Evolutionary conservation across 2,113 vertebrate species (phyloP), one percentile per base, ranked within the genome.

Genomic region (Varanus salvator): DNA sequence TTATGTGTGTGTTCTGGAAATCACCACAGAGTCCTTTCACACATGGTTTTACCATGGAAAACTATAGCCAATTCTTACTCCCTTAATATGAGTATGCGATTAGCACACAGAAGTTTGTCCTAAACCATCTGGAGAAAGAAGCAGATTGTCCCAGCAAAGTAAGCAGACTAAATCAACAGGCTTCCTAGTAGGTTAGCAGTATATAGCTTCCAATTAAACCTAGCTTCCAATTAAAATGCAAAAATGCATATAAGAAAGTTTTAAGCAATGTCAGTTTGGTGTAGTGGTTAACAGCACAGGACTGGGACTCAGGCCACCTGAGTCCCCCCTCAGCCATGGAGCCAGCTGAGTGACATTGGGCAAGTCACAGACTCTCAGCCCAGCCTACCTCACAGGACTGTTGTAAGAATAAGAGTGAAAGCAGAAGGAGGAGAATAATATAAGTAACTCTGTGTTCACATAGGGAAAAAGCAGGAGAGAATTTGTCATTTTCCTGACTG

Each of bases 1-100:
- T 87, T 90, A 44, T 83, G 66, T 80, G 54, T 85, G 31, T 29
- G 2, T 44, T 44, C 82, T 91, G 89, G 92, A 93, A 54, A 23
- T 86, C 57, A 90, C 77, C 71, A 89, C 38, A 86, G 64, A 8
- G 44, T 27, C 31, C 19, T 52, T 81, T 57, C 80, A 81, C 29
- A n/a, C 50, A n/a, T 57, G 4, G 17, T 21, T 48, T 74, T 74
- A n/a, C n/a, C 72, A 34, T 15, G 14, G 72, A 74, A 74, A 74
- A 1, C 74, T 19, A 38, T 14, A 21, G 14, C 34, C n/a, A 75
- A 75, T 38, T 9, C 21, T 50, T 25, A 1, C 11, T 50, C 76
- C 44, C 23, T 44, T 27, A 60, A 80, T 25, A 78, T 23, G 38
- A 14, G 50, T 78, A 27, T 50, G 1, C 11, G 23, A 27, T 50